These are phyloP conservation scores for Limosa lapponica DNA, from an alignment of 2,797 vertebrate species.

Conservation along the genomic window DNA sequence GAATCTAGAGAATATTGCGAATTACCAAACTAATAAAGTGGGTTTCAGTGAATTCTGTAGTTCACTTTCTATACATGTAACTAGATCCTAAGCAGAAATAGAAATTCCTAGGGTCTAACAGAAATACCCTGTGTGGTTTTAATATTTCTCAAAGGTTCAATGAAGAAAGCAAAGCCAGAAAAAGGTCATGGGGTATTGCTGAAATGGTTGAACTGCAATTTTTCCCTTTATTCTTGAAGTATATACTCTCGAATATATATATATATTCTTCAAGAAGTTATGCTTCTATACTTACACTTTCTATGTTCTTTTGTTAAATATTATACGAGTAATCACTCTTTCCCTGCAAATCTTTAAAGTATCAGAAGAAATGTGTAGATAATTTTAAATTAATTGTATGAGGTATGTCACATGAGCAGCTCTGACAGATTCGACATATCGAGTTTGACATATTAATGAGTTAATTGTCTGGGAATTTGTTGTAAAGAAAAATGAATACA, in stretches of 20 bases:
- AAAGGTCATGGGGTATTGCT: accelerated
- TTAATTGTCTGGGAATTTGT: background rate
- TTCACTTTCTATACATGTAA: accelerated
- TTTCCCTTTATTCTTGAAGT: background rate
- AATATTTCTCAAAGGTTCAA: background rate
- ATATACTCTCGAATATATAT: background rate
- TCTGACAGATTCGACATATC: background rate
- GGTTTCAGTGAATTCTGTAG: background rate
- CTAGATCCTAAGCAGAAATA: background rate
- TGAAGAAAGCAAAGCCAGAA: background rate
- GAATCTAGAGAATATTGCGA: background rate
- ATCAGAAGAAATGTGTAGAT: background rate
- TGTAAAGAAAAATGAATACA: background rate
- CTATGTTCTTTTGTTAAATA: background rate
- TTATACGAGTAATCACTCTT: background rate
- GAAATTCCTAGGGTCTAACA: background rate
- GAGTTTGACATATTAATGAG: background rate
- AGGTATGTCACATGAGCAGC: accelerated
- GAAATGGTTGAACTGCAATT: background rate
- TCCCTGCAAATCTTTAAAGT: background rate
- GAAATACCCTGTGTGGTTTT: background rate
- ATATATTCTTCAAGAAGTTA: too few species aligned
- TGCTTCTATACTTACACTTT: background rate
- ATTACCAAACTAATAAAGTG: background rate
- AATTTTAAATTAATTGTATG: background rate